phyloP scores from a whole-genome alignment of 2,888 invertebrate species.

The Acleris literana region DNA sequence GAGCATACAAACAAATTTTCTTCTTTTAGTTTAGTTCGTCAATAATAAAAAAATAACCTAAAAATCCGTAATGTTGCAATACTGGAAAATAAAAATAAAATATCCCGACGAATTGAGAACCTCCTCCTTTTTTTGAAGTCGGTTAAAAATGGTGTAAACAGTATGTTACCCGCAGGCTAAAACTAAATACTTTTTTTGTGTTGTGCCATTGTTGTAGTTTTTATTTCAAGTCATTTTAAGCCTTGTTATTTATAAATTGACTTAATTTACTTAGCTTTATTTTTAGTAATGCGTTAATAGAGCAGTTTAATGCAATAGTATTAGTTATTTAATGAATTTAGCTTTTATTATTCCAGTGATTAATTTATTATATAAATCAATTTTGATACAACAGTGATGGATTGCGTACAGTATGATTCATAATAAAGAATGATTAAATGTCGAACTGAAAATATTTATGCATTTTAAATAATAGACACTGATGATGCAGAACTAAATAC shows the following conservation, averaged over 20 bases:
- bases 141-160: too few relatives aligned
- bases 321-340: conserved; percentile 12
- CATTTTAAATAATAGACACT: conserved; percentile 3
- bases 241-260: conserved; percentile 18
- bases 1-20: too few relatives aligned
- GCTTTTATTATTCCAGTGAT: conserved; percentile 4
- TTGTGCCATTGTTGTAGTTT: conserved; percentile 26
- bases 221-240: conserved; percentile 33
- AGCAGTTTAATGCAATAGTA: conserved; percentile 15
- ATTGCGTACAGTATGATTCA: conserved; percentile 4
- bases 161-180: too few relatives aligned
- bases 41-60: too few relatives aligned
- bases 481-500: too few relatives aligned
- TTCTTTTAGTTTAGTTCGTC: too few relatives aligned
- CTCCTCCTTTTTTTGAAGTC: too few relatives aligned
- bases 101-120: too few relatives aligned
- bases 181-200: neutral
- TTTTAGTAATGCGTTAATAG: neutral
- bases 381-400: too few relatives aligned
- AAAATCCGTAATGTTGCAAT: too few relatives aligned
- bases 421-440: neutral
- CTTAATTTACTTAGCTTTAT: conserved; percentile 20
- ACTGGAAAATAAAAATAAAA: too few relatives aligned
- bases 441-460: neutral
- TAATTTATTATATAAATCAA: conserved; percentile 5